Evolutionary conservation across 2,888 invertebrate genomes (phyloP).

Genomic region (Psococerastis gibbosa): DNA sequence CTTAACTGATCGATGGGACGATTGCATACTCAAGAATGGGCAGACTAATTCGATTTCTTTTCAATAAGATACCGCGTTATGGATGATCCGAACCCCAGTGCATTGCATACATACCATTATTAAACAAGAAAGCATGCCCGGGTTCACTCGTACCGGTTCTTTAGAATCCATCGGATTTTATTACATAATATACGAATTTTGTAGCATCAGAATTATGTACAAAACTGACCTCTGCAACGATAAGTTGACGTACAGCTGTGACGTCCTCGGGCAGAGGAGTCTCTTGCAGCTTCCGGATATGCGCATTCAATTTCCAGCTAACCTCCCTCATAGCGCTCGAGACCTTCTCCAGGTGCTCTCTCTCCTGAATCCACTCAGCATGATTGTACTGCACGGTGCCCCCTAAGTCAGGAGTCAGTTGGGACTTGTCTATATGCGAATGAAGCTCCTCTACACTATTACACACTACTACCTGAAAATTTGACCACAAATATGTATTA

Average conservation of each 20-base stretch:
- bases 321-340: constrained; percentile 80
- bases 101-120: no score
- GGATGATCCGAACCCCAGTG: no score
- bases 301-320: constrained; percentile 65
- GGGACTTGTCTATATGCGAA: constrained; percentile 63
- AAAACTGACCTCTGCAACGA: no score
- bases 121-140: no score
- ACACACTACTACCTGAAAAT: constrained; percentile 47
- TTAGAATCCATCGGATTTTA: no score
- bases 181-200: no score
- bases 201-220: no score
- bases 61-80: no score
- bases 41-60: no score
- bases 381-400: constrained; percentile 80
- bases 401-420: constrained; percentile 76
- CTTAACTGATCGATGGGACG: no score
- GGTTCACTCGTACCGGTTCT: no score
- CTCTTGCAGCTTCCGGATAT: constrained; percentile 76
- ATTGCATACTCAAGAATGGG: no score
- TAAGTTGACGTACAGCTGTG: constrained; percentile 67
- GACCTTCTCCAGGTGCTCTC: constrained; percentile 93
- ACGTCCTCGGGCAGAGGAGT: constrained; percentile 90
- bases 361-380: constrained; percentile 90
- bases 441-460: constrained; percentile 70
- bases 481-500: constrained; percentile 4